phyloP scores from a whole-genome alignment of 2,113 vertebrate genomes.

The Delphinapterus leucas region DNA sequence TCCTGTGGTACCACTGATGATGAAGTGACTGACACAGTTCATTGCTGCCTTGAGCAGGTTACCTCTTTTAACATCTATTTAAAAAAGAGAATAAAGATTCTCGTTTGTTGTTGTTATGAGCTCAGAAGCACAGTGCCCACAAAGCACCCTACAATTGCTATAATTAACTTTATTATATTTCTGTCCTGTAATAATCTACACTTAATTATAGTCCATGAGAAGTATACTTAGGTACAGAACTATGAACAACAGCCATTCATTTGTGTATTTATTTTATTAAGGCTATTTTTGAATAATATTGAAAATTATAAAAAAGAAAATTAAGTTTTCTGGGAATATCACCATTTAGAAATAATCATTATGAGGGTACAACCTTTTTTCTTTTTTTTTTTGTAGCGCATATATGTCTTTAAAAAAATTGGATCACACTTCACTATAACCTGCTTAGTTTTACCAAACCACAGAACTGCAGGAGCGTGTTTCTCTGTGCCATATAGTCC shows the following conservation, averaged over 20 bases:
- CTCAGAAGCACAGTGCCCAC: background rate
- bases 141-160: background rate
- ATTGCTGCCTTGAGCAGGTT: background rate
- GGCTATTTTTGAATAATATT: background rate
- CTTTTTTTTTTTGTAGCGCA: background rate
- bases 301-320: background rate
- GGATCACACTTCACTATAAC: background rate
- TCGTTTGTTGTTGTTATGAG: conserved; percentile 3
- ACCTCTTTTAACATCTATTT: background rate
- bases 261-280: conserved; percentile 20
- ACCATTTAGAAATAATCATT: background rate
- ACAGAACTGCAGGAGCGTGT: background rate
- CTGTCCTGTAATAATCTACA: background rate
- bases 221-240: background rate
- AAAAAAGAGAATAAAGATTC: background rate
- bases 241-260: background rate
- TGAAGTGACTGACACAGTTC: background rate
- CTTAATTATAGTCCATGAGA: conserved; percentile 27
- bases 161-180: conserved; percentile 41
- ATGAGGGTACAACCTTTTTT: background rate
- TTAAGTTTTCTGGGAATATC: background rate
- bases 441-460: background rate
- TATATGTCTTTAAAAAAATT: background rate
- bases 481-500: background rate
- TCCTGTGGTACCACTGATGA: rapidly evolving